phyloP scores from a whole-genome alignment of 2,113 vertebrate species.

The Mormyrus lacerda region DNA sequence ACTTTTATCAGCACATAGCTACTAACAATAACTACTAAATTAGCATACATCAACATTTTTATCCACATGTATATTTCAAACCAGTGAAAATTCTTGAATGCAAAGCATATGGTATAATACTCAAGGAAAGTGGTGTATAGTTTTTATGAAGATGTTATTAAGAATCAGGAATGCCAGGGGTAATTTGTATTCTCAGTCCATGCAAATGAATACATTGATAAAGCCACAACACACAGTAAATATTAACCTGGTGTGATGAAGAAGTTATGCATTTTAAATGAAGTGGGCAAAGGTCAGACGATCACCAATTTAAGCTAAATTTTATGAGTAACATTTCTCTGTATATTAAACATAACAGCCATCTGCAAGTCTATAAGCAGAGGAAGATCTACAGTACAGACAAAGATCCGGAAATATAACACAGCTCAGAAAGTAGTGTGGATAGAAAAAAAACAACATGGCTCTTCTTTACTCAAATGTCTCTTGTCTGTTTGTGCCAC shows the following conservation, averaged over 20 bases:
- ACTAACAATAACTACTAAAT: background rate
- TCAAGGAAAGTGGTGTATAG: background rate
- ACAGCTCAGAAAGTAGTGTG: background rate
- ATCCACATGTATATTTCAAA: background rate
- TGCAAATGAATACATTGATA: background rate
- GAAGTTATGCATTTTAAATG: background rate
- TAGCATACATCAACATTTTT: background rate
- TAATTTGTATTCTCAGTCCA: background rate
- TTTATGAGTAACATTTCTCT: background rate
- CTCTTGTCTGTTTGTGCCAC: background rate
- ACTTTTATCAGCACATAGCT: background rate
- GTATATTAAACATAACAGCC: background rate
- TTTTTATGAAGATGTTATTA: background rate
- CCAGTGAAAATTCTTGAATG: background rate
- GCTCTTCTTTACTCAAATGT: conserved; percentile 5
- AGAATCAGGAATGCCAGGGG: background rate
- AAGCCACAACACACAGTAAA: background rate
- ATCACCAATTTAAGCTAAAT: background rate
- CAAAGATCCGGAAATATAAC: background rate
- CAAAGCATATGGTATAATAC: background rate
- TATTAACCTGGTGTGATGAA: background rate
- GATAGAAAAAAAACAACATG: conserved; percentile 8
- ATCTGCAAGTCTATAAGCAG: background rate
- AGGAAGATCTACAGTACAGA: background rate
- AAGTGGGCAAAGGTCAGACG: background rate